Evolutionary conservation across 2,888 invertebrate genomes (phyloP).

Genomic region (Morinoia aosen): DNA sequence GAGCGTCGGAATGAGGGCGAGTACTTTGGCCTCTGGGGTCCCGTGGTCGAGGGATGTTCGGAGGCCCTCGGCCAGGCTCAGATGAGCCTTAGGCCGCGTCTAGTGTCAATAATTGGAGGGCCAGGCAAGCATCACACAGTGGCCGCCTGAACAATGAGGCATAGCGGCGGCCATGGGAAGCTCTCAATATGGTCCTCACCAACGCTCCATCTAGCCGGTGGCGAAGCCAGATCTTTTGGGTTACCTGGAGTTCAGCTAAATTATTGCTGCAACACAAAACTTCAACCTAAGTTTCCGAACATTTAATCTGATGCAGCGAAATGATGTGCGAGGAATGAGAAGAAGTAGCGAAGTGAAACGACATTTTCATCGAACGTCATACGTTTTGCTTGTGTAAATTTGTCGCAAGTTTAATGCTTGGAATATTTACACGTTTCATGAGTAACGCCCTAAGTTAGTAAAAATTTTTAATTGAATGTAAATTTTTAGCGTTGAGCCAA

Average conservation of each 20-base stretch:
- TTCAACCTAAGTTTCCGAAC: not conserved
- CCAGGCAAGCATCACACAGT: slow-evolving; percentile 21
- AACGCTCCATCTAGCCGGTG: not conserved
- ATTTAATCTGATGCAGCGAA: not conserved
- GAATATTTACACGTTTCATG: not conserved
- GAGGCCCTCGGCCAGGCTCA: not conserved
- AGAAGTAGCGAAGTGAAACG: too few species aligned
- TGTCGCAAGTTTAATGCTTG: too few species aligned
- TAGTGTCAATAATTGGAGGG: slow-evolving; percentile 52
- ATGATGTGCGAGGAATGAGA: too few species aligned
- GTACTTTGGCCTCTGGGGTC: not conserved
- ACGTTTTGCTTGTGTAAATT: too few species aligned
- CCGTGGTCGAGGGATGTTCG: not conserved
- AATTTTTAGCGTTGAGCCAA: too few species aligned
- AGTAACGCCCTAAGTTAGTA: not conserved
- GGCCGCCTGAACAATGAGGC: slow-evolving; percentile 42
- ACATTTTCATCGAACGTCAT: too few species aligned
- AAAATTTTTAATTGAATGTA: not conserved
- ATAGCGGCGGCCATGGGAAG: slow-evolving; percentile 47
- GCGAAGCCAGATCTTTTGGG: not conserved
- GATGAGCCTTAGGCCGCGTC: not conserved
- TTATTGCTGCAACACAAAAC: not conserved
- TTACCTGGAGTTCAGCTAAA: not conserved
- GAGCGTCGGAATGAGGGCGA: not conserved
- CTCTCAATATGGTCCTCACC: slow-evolving; percentile 31